Base-by-base conservation (phyloP, 2,888 invertebrate genomes). In the Myathropa florea region DNA sequence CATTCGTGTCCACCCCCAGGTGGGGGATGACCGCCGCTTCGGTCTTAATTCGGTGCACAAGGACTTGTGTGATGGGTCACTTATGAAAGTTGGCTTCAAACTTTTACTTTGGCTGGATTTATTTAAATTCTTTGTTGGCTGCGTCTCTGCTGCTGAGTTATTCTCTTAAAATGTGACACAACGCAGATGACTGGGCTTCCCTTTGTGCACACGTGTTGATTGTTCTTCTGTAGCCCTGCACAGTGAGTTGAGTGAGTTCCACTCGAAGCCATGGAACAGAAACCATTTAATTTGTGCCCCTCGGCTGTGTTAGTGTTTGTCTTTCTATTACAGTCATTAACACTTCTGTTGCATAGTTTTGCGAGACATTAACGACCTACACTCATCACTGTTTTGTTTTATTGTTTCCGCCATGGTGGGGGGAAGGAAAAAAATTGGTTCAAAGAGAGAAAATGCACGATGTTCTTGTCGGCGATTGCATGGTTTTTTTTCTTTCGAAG, bases 231-330 rank as follows among this genome's bases (percentile, higher is more conserved):
- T 39, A 12, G 39, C 24, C 36, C 60, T 26, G 28, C 26, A 28
- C 71, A 28, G 26, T 60, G n/a, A n/a, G n/a, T 60, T 61, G 26
- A 71, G 46, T 18, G 46, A 46, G 60, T 71, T 71, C 12, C 39
- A 60, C 28, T 71, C 60, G 46, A 28, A 46, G 46, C 18, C 18
- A 28, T 9, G 30, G n/a, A 12, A 26, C 24, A 24, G 24, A 39
- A 24, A 3, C 23, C 14, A 26, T 39, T 23, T 39, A 64, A 39
- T n/a, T 24, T 28, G 26, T 6, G 46, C 10, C 14, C 28, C 53
- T 46, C 9, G n/a, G n/a, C n/a, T n/a, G n/a, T n/a, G n/a, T n/a
- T n/a, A n/a, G 26, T 59, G 21, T 7, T 21, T 24, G 70, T 24
- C 57, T 39, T 46, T 53, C 28, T 9, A 18, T 46, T n/a, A 18